phyloP scores from a whole-genome alignment of 2,113 vertebrate species.

The Mohoua ochrocephala region DNA sequence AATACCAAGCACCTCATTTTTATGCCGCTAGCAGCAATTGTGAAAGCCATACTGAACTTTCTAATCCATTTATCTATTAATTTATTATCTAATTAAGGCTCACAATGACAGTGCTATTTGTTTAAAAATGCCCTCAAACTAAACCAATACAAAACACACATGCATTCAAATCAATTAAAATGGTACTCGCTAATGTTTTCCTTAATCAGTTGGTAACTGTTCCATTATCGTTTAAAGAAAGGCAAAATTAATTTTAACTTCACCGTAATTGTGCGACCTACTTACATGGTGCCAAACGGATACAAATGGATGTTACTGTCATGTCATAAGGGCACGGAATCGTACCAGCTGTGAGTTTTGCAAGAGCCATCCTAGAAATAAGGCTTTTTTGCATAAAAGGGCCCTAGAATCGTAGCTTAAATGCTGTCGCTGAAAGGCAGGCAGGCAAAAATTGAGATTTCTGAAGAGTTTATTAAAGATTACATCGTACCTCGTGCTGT shows the following conservation, averaged over 20 bases:
- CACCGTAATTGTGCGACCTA: not conserved
- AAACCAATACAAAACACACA: conserved; percentile 67
- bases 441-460: not conserved
- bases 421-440: not conserved
- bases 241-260: conserved; percentile 43
- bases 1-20: conserved; percentile 42
- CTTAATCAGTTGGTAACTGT: conserved; percentile 60
- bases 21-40: conserved; percentile 3
- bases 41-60: conserved; percentile 54
- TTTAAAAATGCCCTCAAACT: conserved; percentile 73
- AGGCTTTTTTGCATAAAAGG: not conserved
- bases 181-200: conserved; percentile 58
- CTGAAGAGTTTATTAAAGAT: not conserved
- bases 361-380: not conserved
- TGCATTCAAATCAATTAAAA: conserved; percentile 71
- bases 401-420: not conserved
- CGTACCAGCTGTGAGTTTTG: conserved; percentile 45
- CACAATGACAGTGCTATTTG: conserved; percentile 70
- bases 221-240: not conserved
- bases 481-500: fast-evolving
- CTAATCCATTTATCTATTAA: conserved; percentile 79
- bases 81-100: conserved; percentile 78
- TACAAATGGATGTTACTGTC: conserved; percentile 32
- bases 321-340: conserved; percentile 9
- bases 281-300: not conserved